Evolutionary conservation across 2,797 vertebrate genomes (phyloP).

Genomic region (Pristis pectinata): DNA sequence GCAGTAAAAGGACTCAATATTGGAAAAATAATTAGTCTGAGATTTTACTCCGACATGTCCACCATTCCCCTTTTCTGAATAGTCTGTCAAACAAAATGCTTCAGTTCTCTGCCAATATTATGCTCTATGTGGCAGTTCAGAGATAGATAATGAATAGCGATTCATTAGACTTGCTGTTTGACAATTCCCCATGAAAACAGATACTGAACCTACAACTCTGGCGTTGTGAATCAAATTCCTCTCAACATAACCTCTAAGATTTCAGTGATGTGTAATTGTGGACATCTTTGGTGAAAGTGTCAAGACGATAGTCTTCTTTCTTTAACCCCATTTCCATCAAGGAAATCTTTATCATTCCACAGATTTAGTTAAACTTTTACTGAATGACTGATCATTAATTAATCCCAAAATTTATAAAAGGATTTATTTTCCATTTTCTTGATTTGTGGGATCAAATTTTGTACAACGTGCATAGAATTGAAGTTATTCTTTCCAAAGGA

Average conservation of each 20-base stretch:
- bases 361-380: neutral
- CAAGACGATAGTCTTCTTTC: neutral
- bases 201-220: no score
- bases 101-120: neutral
- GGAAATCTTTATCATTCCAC: neutral
- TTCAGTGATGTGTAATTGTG: neutral
- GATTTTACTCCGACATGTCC: neutral
- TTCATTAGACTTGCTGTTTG: neutral
- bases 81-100: neutral
- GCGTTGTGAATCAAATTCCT: neutral
- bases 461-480: neutral
- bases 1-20: neutral
- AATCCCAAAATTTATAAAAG: neutral
- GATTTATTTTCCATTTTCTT: neutral
- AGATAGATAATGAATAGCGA: neutral
- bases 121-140: no score
- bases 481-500: neutral
- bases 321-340: neutral
- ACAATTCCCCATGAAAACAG: neutral
- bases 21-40: neutral
- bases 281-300: neutral
- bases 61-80: neutral
- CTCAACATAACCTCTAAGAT: neutral
- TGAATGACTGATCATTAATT: neutral
- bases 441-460: neutral